A percentile compares a stretch with the other conserved stretches of the same genome.
Evolutionary conservation across 2,888 invertebrate genomes (phyloP).

Genomic region (Amblyjoppa fuscipennis): DNA sequence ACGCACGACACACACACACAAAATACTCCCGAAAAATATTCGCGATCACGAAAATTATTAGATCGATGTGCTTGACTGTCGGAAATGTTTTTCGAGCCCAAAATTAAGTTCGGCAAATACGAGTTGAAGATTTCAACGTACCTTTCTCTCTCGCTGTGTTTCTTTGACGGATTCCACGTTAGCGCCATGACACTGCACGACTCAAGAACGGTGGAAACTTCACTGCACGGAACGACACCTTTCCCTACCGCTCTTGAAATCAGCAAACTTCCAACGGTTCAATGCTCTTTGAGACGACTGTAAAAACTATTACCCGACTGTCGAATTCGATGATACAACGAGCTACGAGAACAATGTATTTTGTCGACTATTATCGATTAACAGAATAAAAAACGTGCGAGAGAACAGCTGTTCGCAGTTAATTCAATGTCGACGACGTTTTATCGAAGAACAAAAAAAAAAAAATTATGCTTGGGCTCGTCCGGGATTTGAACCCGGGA

Average conservation of each 20-base stretch:
- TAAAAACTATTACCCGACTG: no score
- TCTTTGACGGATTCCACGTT: slow-evolving; percentile 91
- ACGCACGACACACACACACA: background rate
- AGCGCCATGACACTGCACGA: slow-evolving; percentile 76
- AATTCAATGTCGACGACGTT: no score
- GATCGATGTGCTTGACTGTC: slow-evolving; percentile 43
- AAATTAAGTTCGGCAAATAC: slow-evolving; percentile 18
- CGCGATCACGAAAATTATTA: background rate
- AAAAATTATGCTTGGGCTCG: slow-evolving; percentile 82
- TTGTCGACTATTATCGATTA: no score
- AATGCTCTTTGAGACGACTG: no score
- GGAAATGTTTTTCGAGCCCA: background rate
- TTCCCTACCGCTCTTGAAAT: background rate
- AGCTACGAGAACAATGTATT: no score
- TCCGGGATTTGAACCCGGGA: slow-evolving; percentile 87
- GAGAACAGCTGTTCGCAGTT: no score
- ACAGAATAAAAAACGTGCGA: no score
- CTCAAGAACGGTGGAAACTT: background rate
- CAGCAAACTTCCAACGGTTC: no score
- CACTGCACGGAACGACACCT: background rate
- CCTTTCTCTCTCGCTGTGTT: slow-evolving; percentile 93
- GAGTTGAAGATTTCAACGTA: slow-evolving; percentile 77
- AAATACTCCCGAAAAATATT: background rate
- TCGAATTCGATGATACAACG: no score
- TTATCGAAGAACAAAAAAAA: slow-evolving; percentile 35